Percentiles rank a stretch among this genome's conserved stretches.
Conservation (phyloP, 2,888 invertebrate genomes). For the Fragum fragum region DNA sequence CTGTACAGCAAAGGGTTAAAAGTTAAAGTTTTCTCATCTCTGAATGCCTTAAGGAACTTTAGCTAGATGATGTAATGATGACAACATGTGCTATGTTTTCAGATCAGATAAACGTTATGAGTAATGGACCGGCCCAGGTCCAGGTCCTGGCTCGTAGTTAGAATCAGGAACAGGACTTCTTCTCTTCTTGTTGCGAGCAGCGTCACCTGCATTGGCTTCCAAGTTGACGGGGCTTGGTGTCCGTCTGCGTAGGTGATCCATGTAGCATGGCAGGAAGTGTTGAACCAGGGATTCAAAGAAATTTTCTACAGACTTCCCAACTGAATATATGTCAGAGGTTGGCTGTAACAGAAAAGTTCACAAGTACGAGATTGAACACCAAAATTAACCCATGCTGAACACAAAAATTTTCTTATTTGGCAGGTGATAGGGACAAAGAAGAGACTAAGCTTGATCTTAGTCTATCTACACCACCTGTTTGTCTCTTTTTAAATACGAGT, state of each 20-base stretch:
- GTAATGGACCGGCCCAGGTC: neutral
- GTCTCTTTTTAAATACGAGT: too few species aligned
- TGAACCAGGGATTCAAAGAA: slow-evolving; percentile 80
- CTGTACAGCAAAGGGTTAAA: too few species aligned
- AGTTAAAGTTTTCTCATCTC: too few species aligned
- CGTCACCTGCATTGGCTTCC: slow-evolving; percentile 47
- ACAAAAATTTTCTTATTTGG: too few species aligned
- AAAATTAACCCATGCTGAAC: too few species aligned
- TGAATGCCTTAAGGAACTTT: too few species aligned
- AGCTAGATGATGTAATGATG: too few species aligned
- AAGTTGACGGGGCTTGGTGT: slow-evolving; percentile 40
- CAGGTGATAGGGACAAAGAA: too few species aligned
- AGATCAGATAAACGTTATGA: neutral
- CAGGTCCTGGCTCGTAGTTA: neutral
- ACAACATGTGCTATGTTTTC: too few species aligned
- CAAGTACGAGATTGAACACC: too few species aligned
- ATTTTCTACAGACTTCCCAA: slow-evolving; percentile 79
- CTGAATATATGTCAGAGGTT: slow-evolving; percentile 81
- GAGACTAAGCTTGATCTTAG: too few species aligned
- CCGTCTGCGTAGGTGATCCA: slow-evolving; percentile 52
- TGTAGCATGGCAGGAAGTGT: slow-evolving; percentile 79
- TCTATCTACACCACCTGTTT: too few species aligned
- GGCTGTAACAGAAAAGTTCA: slow-evolving; percentile 68
- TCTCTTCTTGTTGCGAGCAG: slow-evolving; percentile 59
- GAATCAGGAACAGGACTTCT: slow-evolving; percentile 62